Conservation (phyloP, 2,113 vertebrate genomes). For the Centrocercus urophasianus region DNA sequence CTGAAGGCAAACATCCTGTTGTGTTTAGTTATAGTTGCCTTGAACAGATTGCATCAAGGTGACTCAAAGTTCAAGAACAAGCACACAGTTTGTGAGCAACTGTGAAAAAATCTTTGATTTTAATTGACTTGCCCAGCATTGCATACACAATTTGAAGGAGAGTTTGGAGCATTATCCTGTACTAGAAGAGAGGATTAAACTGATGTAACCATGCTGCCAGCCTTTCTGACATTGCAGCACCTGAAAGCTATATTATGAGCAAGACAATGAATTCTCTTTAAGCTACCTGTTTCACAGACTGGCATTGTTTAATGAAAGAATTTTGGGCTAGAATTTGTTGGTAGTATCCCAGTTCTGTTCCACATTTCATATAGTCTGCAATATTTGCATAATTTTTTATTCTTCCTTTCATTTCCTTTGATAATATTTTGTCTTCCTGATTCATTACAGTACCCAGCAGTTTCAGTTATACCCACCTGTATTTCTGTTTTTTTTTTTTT, state of each 20-base stretch:
- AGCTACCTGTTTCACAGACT: neutral
- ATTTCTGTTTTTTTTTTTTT: neutral
- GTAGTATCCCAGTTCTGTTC: neutral
- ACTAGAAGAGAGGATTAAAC: neutral
- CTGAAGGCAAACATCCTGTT: neutral
- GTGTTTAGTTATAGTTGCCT: neutral
- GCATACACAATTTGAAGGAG: neutral
- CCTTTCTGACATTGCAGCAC: neutral
- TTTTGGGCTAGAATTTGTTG: neutral
- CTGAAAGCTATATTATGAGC: too few species aligned
- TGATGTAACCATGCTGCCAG: neutral
- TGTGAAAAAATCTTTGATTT: neutral
- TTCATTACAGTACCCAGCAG: neutral
- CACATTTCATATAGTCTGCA: neutral
- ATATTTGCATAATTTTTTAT: neutral
- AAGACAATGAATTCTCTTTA: neutral
- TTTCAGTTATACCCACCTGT: neutral
- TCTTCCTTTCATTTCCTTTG: neutral
- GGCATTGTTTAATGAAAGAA: neutral
- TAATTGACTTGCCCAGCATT: neutral
- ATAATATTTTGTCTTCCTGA: neutral
- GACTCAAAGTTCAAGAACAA: neutral
- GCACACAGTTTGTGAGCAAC: neutral
- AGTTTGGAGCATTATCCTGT: neutral
- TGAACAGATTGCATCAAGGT: neutral